Evolutionary conservation across 1,140 invertebrate genomes (phyloP).

Genomic region (Philopotamus ludificatus): DNA sequence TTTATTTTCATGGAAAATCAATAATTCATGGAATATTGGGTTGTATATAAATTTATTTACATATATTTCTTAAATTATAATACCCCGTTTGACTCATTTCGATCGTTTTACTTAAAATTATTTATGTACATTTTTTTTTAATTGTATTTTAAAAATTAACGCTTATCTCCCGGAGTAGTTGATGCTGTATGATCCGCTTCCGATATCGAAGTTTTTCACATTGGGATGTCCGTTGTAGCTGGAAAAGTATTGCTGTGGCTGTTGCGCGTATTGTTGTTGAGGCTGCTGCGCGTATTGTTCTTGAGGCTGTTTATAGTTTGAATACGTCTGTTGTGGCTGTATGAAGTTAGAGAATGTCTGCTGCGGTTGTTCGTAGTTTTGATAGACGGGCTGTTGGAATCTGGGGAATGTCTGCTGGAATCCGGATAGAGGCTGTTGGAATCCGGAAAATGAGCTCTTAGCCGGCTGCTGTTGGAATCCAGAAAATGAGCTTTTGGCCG

Average conservation of each 20-base stretch:
- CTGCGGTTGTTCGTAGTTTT: conserved; percentile 39
- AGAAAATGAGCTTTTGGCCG: conserved; percentile 33
- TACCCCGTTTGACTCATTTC: too few relatives aligned
- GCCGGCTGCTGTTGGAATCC: conserved; percentile 43
- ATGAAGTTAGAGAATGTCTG: conserved; percentile 46
- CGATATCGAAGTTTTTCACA: conserved; percentile 62
- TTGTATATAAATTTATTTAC: too few relatives aligned
- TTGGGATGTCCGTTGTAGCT: conserved; percentile 60
- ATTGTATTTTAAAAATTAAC: too few relatives aligned
- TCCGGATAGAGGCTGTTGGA: conserved; percentile 41
- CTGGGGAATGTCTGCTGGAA: conserved; percentile 35
- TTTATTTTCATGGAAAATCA: too few relatives aligned
- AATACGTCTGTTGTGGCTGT: conserved; percentile 45
- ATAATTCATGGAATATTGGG: too few relatives aligned
- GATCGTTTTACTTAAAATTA: too few relatives aligned
- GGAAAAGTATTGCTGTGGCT: conserved; percentile 6
- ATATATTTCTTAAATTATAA: too few relatives aligned
- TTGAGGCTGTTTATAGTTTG: conserved; percentile 41
- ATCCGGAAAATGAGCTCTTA: conserved; percentile 17
- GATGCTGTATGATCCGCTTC: conserved; percentile 68
- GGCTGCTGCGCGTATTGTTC: conserved; percentile 44
- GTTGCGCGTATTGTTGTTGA: conserved; percentile 49
- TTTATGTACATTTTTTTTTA: too few relatives aligned
- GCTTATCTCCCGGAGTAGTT: conserved; percentile 57
- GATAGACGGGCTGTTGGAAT: conserved; percentile 22